These are phyloP conservation scores for Hapalemur alaotrensis DNA, from an alignment of 2,797 vertebrate species.

Conservation along the genomic window DNA sequence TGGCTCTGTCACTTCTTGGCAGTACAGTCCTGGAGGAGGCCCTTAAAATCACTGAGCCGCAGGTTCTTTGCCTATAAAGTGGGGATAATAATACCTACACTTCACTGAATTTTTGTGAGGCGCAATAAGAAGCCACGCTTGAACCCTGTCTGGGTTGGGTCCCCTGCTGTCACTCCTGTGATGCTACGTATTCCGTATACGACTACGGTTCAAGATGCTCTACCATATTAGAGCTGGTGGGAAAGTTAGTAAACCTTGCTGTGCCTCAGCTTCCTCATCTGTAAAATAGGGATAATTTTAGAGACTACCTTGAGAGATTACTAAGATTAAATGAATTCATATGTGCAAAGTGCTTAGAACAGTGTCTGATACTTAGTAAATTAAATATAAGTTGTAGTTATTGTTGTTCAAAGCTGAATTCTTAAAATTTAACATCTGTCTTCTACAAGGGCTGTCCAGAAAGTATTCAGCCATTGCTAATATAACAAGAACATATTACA, in stretches of 20 bases:
- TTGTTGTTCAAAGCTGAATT: background rate
- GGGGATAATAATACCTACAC: background rate
- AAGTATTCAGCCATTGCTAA: no score
- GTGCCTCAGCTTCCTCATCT: background rate
- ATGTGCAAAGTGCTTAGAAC: background rate
- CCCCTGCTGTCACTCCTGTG: background rate
- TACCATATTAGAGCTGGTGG: background rate
- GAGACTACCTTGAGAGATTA: background rate
- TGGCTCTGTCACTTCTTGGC: background rate
- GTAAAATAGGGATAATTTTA: background rate
- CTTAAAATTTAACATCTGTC: background rate
- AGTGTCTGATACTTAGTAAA: background rate
- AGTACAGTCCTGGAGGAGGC: background rate
- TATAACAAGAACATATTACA: no score
- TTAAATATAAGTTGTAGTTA: background rate
- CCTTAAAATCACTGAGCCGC: background rate
- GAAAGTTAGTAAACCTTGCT: background rate
- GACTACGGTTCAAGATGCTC: background rate
- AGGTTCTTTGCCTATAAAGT: background rate
- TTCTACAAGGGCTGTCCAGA: background rate
- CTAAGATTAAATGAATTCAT: background rate
- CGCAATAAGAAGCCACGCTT: background rate
- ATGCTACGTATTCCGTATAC: background rate
- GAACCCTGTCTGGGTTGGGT: background rate
- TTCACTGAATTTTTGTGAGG: background rate